Evolutionary conservation across 2,888 invertebrate species (phyloP).

Genomic region (Xanthia togata): DNA sequence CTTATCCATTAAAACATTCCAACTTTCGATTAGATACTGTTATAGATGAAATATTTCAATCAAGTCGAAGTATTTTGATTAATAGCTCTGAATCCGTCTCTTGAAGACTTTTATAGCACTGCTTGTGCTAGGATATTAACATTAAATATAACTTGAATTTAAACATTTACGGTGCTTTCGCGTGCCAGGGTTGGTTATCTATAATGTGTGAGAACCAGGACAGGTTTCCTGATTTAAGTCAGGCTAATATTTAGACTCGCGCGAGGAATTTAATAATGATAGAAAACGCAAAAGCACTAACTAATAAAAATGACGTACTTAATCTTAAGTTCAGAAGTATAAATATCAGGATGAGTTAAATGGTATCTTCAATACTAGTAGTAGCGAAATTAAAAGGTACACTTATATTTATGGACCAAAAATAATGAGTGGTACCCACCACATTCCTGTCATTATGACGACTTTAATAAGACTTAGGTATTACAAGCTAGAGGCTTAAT

Average conservation of each 20-base stretch:
- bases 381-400: neutral
- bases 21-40: conserved; percentile 26
- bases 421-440: conserved; percentile 2
- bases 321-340: conserved; percentile 1
- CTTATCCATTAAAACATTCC: conserved; percentile 41
- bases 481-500: conserved; percentile 16
- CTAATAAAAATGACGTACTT: neutral
- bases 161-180: conserved; percentile 43
- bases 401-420: neutral
- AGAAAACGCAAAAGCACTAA: neutral
- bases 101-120: conserved; percentile 35
- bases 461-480: conserved; percentile 8
- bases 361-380: conserved; percentile 1
- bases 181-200: conserved; percentile 32
- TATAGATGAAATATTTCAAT: conserved; percentile 59
- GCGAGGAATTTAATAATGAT: neutral
- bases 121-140: conserved; percentile 17
- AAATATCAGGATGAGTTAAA: conserved; percentile 10
- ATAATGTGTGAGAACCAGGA: conserved; percentile 38
- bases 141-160: conserved; percentile 39
- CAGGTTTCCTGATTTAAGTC: conserved; percentile 32
- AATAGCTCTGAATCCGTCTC: conserved; percentile 40
- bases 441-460: neutral
- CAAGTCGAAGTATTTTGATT: conserved; percentile 51
- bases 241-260: conserved; percentile 18